Conservation (phyloP, 37 sponge, comb jelly and placozoan species). For the Theonella swinhoei region DNA sequence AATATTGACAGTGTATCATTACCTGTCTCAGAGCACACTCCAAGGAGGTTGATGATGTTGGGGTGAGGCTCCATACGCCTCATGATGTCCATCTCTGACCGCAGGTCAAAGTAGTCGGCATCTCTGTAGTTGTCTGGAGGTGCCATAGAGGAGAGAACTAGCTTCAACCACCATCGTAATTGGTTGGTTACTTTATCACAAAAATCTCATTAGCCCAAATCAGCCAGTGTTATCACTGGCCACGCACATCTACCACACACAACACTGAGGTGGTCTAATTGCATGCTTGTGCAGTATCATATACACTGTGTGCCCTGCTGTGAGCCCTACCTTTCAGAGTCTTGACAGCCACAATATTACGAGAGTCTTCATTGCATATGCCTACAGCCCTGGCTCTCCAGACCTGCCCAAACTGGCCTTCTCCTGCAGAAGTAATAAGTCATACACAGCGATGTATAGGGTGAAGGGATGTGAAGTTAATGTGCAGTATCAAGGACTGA, state of each 20-base stretch:
- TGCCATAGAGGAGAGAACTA: too few species aligned
- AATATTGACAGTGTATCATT: too few species aligned
- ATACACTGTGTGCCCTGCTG: too few species aligned
- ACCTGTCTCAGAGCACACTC: conserved; percentile 57
- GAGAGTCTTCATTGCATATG: conserved; percentile 34
- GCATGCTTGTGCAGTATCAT: too few species aligned
- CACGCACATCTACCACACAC: too few species aligned
- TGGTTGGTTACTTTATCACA: too few species aligned
- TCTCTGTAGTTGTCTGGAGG: conserved; percentile 26
- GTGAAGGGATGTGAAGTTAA: not conserved
- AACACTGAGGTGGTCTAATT: too few species aligned
- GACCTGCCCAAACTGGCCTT: conserved; percentile 70
- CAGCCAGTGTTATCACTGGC: too few species aligned
- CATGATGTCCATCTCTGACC: conserved; percentile 62
- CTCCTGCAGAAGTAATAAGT: conserved; percentile 19
- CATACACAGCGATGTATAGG: not conserved
- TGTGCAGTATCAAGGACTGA: not conserved
- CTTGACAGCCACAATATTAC: conserved; percentile 65
- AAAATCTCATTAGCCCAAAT: too few species aligned
- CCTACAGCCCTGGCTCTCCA: conserved; percentile 54
- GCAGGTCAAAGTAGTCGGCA: conserved; percentile 51
- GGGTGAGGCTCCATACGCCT: conserved; percentile 55
- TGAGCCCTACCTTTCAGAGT: conserved; percentile 71
- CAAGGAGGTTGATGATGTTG: conserved; percentile 74
- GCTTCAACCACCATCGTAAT: too few species aligned